Conservation (phyloP, 1,140 invertebrate species). For the Conus betulinus region DNA sequence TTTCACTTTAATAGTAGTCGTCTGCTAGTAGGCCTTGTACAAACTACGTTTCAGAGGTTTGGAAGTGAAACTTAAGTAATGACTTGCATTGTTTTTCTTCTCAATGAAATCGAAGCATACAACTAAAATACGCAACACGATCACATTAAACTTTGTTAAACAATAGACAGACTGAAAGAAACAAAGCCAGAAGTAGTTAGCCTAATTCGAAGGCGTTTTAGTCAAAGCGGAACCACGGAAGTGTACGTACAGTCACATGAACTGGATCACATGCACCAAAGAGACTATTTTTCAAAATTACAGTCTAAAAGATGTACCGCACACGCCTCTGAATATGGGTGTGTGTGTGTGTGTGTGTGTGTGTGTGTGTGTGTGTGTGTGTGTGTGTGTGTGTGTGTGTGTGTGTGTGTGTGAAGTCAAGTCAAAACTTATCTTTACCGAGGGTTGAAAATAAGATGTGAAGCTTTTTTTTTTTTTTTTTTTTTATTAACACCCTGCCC, state of each 20-base stretch:
- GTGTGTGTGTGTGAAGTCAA: slow-evolving; percentile 18
- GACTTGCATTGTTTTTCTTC: neutral
- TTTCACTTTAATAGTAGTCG: slow-evolving; percentile 8
- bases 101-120: neutral
- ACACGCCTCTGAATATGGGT: neutral
- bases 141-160: neutral
- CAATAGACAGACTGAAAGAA: neutral
- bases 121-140: neutral
- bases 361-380: neutral
- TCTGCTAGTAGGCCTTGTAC: neutral
- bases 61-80: neutral
- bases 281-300: neutral
- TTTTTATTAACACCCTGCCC: too few relatives aligned
- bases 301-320: neutral
- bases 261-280: neutral
- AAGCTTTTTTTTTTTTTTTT: too few relatives aligned
- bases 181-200: neutral
- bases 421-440: too few relatives aligned
- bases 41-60: neutral
- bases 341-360: neutral
- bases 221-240: neutral
- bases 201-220: neutral
- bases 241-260: neutral
- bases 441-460: too few relatives aligned
- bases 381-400: slow-evolving; percentile 14